These are phyloP conservation scores for Podilymbus podiceps DNA, from an alignment of 2,113 vertebrate genomes.

Conservation along the genomic window DNA sequence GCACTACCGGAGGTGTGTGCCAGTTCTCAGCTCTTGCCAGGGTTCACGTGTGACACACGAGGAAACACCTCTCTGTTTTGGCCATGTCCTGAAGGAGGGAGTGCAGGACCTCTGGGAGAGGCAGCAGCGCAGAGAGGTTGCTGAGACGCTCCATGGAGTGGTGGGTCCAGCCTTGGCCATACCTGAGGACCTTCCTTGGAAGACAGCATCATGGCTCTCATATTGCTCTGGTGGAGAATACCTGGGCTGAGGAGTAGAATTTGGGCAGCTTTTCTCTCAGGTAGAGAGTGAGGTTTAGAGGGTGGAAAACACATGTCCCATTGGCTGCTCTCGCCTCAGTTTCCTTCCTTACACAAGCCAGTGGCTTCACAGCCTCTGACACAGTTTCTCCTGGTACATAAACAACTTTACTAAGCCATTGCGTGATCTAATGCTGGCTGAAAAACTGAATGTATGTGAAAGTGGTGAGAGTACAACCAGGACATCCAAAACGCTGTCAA, in stretches of 20 bases:
- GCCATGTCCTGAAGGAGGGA: not conserved
- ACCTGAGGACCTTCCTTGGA: not conserved
- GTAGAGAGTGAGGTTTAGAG: not conserved
- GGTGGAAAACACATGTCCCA: not conserved
- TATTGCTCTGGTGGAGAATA: not conserved
- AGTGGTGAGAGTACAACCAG: not conserved
- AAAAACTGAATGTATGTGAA: not conserved
- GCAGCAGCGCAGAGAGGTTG: not conserved
- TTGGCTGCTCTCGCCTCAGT: not conserved
- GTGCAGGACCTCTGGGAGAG: not conserved
- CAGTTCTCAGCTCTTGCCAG: not conserved
- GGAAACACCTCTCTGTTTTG: not conserved
- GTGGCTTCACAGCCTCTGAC: not conserved
- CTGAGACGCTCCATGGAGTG: not conserved
- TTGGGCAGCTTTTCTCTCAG: not conserved
- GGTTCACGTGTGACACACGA: accelerated
- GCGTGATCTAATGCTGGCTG: not conserved
- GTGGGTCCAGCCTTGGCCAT: not conserved
- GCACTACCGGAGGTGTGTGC: not conserved
- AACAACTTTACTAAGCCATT: not conserved
- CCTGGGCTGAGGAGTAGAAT: not conserved
- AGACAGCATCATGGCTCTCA: accelerated
- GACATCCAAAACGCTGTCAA: not conserved
- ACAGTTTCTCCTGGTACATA: not conserved
- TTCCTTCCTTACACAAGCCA: not conserved